phyloP scores from a whole-genome alignment of 37 sponge, comb jelly and placozoan species.

The Geodia barretti region DNA sequence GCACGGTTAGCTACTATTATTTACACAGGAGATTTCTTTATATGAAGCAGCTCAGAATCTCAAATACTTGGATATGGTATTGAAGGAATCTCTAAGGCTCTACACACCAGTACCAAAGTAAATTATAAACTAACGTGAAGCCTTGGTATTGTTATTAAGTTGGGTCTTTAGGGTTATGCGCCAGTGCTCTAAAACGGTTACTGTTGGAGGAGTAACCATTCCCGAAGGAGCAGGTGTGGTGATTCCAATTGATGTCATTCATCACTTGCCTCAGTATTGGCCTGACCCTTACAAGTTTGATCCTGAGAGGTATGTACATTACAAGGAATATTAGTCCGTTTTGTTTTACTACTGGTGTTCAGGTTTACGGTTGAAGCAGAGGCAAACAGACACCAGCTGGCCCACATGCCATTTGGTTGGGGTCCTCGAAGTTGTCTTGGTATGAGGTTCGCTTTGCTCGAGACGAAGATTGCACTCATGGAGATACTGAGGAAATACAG shows the following conservation, averaged over 20 bases:
- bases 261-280: slow-evolving; percentile 69
- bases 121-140: background rate
- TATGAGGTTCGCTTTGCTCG: slow-evolving; percentile 78
- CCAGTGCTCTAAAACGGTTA: background rate
- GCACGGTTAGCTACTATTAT: too few species aligned
- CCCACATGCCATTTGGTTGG: slow-evolving; percentile 74
- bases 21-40: slow-evolving; percentile 30
- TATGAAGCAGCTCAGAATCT: slow-evolving; percentile 63
- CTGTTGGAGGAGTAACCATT: slow-evolving; percentile 8
- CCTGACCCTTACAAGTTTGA: slow-evolving; percentile 63
- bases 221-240: slow-evolving; percentile 29
- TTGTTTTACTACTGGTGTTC: background rate
- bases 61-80: slow-evolving; percentile 49
- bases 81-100: slow-evolving; percentile 60
- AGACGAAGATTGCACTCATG: slow-evolving; percentile 70
- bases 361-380: slow-evolving; percentile 76
- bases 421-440: slow-evolving; percentile 85
- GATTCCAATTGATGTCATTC: slow-evolving; percentile 44
- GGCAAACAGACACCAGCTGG: slow-evolving; percentile 40
- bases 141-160: background rate
- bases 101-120: slow-evolving; percentile 56
- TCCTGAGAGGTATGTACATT: slow-evolving; percentile 53
- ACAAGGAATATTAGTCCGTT: background rate
- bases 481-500: slow-evolving; percentile 53
- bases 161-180: background rate